A percentile compares a stretch with the other conserved stretches of the same genome.
phyloP scores from a whole-genome alignment of 2,113 vertebrate genomes.

The Lichenostomus cassidix region DNA sequence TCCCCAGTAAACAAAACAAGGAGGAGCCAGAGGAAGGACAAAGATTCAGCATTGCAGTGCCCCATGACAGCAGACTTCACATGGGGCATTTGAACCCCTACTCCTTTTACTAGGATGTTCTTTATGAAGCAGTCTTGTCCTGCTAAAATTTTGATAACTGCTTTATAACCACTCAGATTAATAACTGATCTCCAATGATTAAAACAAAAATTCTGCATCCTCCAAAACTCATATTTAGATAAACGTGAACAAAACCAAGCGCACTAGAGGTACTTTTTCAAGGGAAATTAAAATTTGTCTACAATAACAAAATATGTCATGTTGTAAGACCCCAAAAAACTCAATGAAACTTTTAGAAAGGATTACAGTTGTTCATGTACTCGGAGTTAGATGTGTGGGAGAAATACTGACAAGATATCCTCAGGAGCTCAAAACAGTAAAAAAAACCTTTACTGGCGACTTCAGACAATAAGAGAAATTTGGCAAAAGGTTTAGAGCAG shows the following conservation, averaged over 20 bases:
- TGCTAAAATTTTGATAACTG: not conserved
- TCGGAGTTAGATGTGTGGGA: not conserved
- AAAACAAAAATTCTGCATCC: not conserved
- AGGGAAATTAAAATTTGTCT: not conserved
- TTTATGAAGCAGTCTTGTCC: not conserved
- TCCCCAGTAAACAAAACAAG: not conserved
- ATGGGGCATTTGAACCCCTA: not conserved
- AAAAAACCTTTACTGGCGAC: not conserved
- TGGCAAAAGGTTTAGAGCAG: not conserved
- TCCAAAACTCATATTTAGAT: not conserved
- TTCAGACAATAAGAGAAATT: not conserved
- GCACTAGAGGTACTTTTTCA: not conserved
- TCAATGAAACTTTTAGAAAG: not conserved
- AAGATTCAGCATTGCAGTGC: not conserved
- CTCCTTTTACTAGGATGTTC: not conserved
- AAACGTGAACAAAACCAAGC: not conserved
- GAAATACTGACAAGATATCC: not conserved
- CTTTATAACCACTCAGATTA: not conserved
- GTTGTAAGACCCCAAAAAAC: not conserved
- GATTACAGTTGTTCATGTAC: not conserved
- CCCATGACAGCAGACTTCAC: rapidly evolving
- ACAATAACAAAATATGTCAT: not conserved
- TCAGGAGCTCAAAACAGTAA: not conserved
- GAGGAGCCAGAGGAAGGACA: not conserved
- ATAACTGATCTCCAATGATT: not conserved